These are phyloP conservation scores for Lagria hirta DNA, from an alignment of 2,888 invertebrate genomes.

Conservation along the genomic window DNA sequence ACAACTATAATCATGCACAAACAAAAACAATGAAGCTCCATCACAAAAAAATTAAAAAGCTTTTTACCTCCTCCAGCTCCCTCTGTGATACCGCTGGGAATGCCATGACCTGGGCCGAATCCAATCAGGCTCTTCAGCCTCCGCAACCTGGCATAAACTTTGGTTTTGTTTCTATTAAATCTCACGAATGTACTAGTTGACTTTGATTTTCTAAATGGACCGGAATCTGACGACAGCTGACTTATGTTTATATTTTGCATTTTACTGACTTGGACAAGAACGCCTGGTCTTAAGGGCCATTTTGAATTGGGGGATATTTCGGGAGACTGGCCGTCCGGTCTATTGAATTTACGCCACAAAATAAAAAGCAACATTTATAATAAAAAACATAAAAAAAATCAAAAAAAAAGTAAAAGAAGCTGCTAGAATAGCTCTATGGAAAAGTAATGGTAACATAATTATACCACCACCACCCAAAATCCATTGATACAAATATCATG, in stretches of 20 bases:
- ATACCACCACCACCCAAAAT: constrained; percentile 31
- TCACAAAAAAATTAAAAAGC: constrained; percentile 31
- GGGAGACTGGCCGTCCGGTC: constrained; percentile 56
- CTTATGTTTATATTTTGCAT: constrained; percentile 65
- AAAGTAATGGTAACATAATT: too few species aligned
- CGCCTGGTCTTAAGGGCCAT: constrained; percentile 88
- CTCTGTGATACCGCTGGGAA: constrained; percentile 55
- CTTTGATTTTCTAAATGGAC: constrained; percentile 43
- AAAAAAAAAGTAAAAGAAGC: constrained; percentile 36
- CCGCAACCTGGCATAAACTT: constrained; percentile 49
- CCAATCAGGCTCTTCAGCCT: constrained; percentile 48
- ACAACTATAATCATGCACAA: constrained; percentile 76
- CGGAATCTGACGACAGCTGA: constrained; percentile 40
- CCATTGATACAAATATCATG: constrained; percentile 11
- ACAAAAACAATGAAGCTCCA: constrained; percentile 35
- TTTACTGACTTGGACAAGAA: constrained; percentile 84
- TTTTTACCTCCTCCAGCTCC: constrained; percentile 56
- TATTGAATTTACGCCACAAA: constrained; percentile 39
- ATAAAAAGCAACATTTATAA: too few species aligned
- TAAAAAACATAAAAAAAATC: constrained; percentile 42
- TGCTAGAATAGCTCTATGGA: too few species aligned
- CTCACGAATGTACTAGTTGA: constrained; percentile 38
- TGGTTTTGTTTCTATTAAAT: constrained; percentile 46
- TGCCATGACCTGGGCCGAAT: constrained; percentile 45
- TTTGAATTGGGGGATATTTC: constrained; percentile 56